Base-by-base conservation (phyloP, 30 jellyfish, hydroid and myxozoan species). In the Cassiopea xamachana region DNA sequence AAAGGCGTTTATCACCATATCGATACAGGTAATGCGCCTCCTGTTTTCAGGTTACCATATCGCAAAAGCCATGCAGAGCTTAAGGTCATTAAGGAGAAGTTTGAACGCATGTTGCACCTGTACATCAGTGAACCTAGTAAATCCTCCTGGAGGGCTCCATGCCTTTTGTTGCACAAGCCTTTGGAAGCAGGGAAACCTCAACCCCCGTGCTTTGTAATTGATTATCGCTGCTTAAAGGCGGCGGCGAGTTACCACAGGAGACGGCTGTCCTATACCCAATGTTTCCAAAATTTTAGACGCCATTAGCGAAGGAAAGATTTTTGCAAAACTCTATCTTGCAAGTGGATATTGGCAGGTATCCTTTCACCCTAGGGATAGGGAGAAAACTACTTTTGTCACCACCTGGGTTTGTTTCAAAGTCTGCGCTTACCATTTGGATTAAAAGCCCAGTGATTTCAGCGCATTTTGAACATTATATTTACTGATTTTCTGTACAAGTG, bases 131-230 rank as follows among this genome's bases (percentile, higher is more conserved):
- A 46, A 45, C 86, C 93, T 48, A 85, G 93, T 48, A 39, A 85
- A 16, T 85, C 93, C 45, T 48, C 87, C 1, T 85, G 93, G 93
- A 80, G 87, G 1, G 93, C 93, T 4, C 93, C 92, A 1, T 68
- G 85, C 19, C 43, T 83, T 83, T 50, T 83, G 87, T 71, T 83
- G 7, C 92, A 85, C 55, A 83, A 83, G n/a, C 92, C 87, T 14
- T 59, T 50, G 1, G 14, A 70, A 83, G n/a, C n/a, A 46, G 92
- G 92, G 2, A 45, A 51, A 9, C 90, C 90, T 3, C 90, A 81
- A 17, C 90, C 90, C 84, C 90, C 90, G 7, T 68, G 90, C 14
- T 69, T 73, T 46, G 92, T 68, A 6, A 86, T 84, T 17, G 92
- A 84, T 70, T 84, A 84, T 74, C 88, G 87, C 7, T 76, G 64